Evolutionary conservation across 2,888 invertebrate species (phyloP).

Genomic region (Tanaodytes sp.): DNA sequence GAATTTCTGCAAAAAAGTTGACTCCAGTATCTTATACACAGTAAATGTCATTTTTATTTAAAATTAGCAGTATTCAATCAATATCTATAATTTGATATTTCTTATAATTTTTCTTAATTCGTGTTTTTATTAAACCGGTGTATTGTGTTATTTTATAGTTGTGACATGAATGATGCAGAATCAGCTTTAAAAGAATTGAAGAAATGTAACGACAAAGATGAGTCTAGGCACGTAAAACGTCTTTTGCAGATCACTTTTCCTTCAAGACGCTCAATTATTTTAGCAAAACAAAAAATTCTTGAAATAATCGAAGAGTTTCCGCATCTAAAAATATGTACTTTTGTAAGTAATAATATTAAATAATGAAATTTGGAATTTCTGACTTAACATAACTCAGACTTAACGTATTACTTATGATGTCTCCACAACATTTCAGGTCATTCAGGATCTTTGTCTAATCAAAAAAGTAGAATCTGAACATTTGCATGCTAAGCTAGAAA

Average conservation of each 20-base stretch:
- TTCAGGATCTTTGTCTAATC: constrained; percentile 19
- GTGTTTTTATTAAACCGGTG: too few species aligned
- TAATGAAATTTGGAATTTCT: background rate
- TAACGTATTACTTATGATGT: background rate
- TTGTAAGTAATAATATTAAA: constrained; percentile 9
- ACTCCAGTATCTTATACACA: too few species aligned
- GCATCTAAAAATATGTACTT: constrained; percentile 1
- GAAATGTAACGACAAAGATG: constrained; percentile 4
- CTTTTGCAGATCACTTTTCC: constrained; percentile 10
- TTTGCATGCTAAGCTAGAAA: background rate
- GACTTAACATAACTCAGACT: too few species aligned
- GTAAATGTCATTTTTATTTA: too few species aligned
- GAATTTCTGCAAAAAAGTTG: too few species aligned
- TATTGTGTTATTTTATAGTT: background rate
- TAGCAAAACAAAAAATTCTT: background rate
- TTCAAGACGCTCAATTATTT: constrained; percentile 6
- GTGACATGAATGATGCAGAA: background rate
- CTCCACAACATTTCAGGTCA: constrained; percentile 9
- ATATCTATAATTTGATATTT: too few species aligned
- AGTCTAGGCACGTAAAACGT: constrained; percentile 6
- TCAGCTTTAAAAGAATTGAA: constrained; percentile 9
- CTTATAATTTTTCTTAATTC: too few species aligned
- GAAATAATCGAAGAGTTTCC: constrained; percentile 24
- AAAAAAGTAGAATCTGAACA: constrained; percentile 7
- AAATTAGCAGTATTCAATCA: too few species aligned